Base-by-base conservation (phyloP, 2,888 invertebrate species). In the Synanthedon andrenaeformis region DNA sequence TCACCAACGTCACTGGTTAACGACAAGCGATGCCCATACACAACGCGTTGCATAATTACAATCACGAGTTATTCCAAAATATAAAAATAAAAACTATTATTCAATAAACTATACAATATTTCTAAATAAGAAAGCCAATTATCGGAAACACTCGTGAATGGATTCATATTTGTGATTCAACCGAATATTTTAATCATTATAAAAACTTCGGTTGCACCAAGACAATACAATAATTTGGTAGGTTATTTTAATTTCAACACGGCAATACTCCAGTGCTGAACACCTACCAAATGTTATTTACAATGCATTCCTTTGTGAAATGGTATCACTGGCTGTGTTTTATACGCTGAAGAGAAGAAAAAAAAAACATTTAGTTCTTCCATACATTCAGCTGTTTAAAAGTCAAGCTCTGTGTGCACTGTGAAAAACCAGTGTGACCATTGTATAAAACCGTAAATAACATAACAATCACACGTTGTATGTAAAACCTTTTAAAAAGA, bases 11-110 rank as follows among this genome's bases (percentile, higher is more conserved):
- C 82, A 76, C 74, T 79, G 17, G 86, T 85, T 85, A 86, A 87
- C 85, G 84, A 82, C 79, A 85, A 87, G 86, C 86, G 76, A 82
- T 81, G 82, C 79, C 82, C 84, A 84, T 80, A 82, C 84, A 82
- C 84, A 82, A 82, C 77, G 83, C 79, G 76, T 70, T 72, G 74
- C 67, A 64, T 42, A 17, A 14, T 51, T 57, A 59, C 63, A 60
- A 61, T 69, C 69, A 69, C 64, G 62, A 60, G 59, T 60, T 57
- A 54, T 59, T 59, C 60, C 53, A 48, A 49, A 52, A 53, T 2
- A 17, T 17, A 17, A 55, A 55, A 54, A 49, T 55, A 55, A 53
- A 52, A 57, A 57, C 56, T 59, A 59, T 60, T 59, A 55, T 56
- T 51, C 51, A 55, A 61, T 62, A 63, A 19, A 50, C n/a, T 14